Percentiles rank a stretch among this genome's conserved stretches.
These are phyloP conservation scores for Anthopleura sola DNA, from an alignment of 64 coral and sea anemone species.

Conservation along the genomic window DNA sequence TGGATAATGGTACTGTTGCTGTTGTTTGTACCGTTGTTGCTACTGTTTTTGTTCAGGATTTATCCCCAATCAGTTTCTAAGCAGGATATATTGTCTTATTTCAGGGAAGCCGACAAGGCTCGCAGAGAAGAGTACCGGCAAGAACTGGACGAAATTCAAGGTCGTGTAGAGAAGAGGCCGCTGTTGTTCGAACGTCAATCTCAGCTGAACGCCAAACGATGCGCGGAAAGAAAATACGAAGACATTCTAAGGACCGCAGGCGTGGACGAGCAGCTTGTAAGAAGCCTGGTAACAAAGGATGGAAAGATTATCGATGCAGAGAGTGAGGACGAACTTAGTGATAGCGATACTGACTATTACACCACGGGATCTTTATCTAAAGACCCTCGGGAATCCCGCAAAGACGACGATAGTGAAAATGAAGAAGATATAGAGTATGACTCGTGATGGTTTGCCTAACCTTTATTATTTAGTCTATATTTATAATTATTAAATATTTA, in stretches of 20 bases:
- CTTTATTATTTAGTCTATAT: slow-evolving; percentile 2
- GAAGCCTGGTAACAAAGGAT: slow-evolving; percentile 85
- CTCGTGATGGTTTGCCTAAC: background rate
- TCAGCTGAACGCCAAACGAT: slow-evolving; percentile 73
- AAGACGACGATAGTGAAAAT: slow-evolving; percentile 1
- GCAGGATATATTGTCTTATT: background rate
- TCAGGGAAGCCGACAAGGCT: slow-evolving; percentile 75
- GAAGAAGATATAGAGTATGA: slow-evolving; percentile 10
- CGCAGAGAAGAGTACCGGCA: slow-evolving; percentile 74
- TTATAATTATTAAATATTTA: background rate
- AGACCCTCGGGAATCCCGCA: background rate
- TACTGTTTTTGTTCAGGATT: no score
- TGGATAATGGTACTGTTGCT: no score
- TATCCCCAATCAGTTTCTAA: no score
- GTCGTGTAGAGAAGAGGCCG: slow-evolving; percentile 70
- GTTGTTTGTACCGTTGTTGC: no score
- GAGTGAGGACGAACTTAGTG: slow-evolving; percentile 60
- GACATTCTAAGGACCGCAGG: slow-evolving; percentile 89
- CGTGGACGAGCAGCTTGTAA: slow-evolving; percentile 78
- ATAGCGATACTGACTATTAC: slow-evolving; percentile 19
- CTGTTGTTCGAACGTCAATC: slow-evolving; percentile 96
- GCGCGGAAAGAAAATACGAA: slow-evolving; percentile 89
- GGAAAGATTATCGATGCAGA: slow-evolving; percentile 86
- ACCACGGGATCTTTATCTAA: background rate
- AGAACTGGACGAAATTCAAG: slow-evolving; percentile 83